These are phyloP conservation scores for Tetraodon nigroviridis DNA, from an alignment of 2,113 vertebrate species.

Conservation along the genomic window DNA sequence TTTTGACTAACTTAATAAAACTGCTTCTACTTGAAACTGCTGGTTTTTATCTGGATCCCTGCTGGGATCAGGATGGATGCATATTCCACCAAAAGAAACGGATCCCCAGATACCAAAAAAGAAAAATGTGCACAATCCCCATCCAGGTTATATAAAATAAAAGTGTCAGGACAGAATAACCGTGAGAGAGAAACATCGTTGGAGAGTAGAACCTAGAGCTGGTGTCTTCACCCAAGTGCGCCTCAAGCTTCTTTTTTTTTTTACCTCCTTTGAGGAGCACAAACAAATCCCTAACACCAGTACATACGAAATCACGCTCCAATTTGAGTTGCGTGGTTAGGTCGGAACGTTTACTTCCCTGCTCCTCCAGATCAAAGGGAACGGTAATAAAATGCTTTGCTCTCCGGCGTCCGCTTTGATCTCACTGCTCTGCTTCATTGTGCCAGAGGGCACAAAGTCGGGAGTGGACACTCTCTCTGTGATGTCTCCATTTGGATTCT, in stretches of 20 bases:
- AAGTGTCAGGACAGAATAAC: neutral
- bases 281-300: constrained; percentile 50
- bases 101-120: too few species aligned
- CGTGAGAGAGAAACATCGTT: neutral
- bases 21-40: too few species aligned
- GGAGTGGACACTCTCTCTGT: constrained; percentile 39
- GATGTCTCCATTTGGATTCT: too few species aligned
- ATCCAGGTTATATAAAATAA: too few species aligned
- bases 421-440: constrained; percentile 61
- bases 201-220: constrained; percentile 6
- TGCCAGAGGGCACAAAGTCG: constrained; percentile 39
- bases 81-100: too few species aligned
- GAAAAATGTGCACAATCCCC: too few species aligned
- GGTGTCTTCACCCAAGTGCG: neutral
- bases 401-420: constrained; percentile 74
- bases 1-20: too few species aligned
- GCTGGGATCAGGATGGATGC: too few species aligned
- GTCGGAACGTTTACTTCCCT: constrained; percentile 35
- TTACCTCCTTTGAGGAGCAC: constrained; percentile 19
- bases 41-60: too few species aligned
- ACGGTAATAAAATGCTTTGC: constrained; percentile 66
- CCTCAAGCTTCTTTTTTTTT: constrained; percentile 36
- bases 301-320: constrained; percentile 54
- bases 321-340: constrained; percentile 67
- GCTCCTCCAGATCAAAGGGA: constrained; percentile 75